A percentile compares a stretch with the other conserved stretches of the same genome.
Conservation (phyloP, 2,888 invertebrate genomes). For the Oligia strigilis region DNA sequence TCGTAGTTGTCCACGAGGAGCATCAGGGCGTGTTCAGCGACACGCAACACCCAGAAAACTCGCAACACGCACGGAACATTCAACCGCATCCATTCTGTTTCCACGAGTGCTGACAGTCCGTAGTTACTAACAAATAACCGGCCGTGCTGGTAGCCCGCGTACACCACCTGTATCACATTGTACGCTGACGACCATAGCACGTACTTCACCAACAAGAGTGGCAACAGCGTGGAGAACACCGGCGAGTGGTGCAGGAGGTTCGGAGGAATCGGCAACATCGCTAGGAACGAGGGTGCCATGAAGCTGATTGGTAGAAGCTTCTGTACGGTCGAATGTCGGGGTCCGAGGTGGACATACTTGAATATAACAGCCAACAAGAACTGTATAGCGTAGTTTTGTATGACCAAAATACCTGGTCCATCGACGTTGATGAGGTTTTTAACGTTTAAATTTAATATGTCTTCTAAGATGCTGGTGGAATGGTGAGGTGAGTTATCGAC, state of each 20-base stretch:
- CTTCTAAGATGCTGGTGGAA: slow-evolving; percentile 92
- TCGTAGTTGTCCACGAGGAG: slow-evolving; percentile 89
- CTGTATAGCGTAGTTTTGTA: slow-evolving; percentile 94
- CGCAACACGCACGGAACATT: slow-evolving; percentile 97
- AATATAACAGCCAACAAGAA: slow-evolving; percentile 93
- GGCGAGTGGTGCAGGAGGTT: slow-evolving; percentile 93
- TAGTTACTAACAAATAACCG: slow-evolving; percentile 94
- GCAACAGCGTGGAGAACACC: slow-evolving; percentile 93
- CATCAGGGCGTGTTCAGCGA: slow-evolving; percentile 92
- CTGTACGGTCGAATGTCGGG: slow-evolving; percentile 91
- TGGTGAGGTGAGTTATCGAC: slow-evolving; percentile 86
- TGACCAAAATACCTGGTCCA: slow-evolving; percentile 91
- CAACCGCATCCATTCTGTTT: slow-evolving; percentile 97
- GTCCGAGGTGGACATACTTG: slow-evolving; percentile 93
- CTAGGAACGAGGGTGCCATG: slow-evolving; percentile 93
- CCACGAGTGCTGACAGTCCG: slow-evolving; percentile 96
- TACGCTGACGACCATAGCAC: slow-evolving; percentile 94
- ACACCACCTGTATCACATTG: slow-evolving; percentile 92
- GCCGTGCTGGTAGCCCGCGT: slow-evolving; percentile 93
- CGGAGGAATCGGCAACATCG: slow-evolving; percentile 92
- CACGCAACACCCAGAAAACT: slow-evolving; percentile 96
- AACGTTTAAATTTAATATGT: slow-evolving; percentile 93
- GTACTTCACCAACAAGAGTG: slow-evolving; percentile 93
- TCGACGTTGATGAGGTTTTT: slow-evolving; percentile 92
- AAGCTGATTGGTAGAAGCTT: slow-evolving; percentile 93